Conservation (phyloP, 2,797 vertebrate species). For the Schizothorax lantsangensis region DNA sequence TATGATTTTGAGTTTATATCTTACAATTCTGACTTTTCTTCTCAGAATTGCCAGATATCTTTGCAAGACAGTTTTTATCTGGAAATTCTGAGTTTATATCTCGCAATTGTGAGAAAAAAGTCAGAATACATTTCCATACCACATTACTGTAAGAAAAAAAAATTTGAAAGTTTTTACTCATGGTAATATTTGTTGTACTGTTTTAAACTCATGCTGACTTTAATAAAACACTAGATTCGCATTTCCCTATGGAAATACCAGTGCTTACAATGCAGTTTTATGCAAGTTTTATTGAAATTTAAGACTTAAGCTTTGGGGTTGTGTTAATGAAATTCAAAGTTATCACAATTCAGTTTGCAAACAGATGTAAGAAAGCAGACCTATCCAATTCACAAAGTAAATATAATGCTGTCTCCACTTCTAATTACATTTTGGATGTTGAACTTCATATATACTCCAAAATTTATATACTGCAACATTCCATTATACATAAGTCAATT, state of each 20-base stretch:
- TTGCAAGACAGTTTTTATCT: neutral
- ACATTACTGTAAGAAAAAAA: neutral
- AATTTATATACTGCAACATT: neutral
- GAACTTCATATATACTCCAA: neutral
- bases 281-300: neutral
- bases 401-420: neutral
- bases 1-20: no score
- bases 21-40: neutral
- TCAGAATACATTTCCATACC: neutral
- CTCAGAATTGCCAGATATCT: neutral
- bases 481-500: neutral
- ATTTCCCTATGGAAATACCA: neutral
- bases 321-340: neutral
- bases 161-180: neutral
- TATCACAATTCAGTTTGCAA: neutral
- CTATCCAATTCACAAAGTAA: neutral
- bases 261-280: neutral
- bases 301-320: neutral
- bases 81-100: no score
- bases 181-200: neutral
- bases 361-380: neutral
- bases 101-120: no score
- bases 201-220: conserved; percentile 3
- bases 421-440: neutral
- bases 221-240: neutral